Evolutionary conservation across 2,797 vertebrate species (phyloP).

Genomic region (Manis pentadactyla): DNA sequence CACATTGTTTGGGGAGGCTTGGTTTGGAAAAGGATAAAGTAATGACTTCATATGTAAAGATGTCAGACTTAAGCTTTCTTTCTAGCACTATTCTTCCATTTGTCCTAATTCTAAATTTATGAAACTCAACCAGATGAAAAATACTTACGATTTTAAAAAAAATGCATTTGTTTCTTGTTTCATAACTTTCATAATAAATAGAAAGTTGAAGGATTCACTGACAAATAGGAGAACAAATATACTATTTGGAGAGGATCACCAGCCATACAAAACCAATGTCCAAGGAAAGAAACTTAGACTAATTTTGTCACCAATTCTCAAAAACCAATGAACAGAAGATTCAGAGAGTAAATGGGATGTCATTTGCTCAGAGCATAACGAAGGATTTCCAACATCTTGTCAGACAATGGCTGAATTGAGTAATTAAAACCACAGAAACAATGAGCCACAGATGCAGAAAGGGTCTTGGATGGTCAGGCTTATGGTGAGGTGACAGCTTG

Average conservation of each 20-base stretch:
- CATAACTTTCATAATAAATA: background rate
- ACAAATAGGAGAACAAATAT: constrained; percentile 12
- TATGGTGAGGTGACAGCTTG: background rate
- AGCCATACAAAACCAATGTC: background rate
- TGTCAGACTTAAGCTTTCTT: constrained; percentile 45
- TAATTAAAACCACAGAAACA: constrained; percentile 16
- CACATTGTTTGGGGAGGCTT: background rate
- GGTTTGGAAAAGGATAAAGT: background rate
- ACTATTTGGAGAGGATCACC: constrained; percentile 28
- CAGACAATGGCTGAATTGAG: constrained; percentile 44
- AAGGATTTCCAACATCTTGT: constrained; percentile 41
- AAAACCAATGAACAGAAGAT: background rate
- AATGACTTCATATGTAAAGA: constrained; percentile 19
- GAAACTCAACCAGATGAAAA: constrained; percentile 43
- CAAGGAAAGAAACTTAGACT: constrained; percentile 26
- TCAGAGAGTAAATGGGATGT: background rate
- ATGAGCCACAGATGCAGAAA: constrained; percentile 20
- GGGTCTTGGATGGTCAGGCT: background rate
- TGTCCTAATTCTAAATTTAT: background rate
- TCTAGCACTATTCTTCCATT: background rate
- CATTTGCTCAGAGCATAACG: constrained; percentile 20
- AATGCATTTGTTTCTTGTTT: constrained; percentile 34
- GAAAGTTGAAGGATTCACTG: background rate
- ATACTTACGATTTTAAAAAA: background rate
- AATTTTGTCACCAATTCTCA: background rate